phyloP scores from a whole-genome alignment of 1,140 invertebrate genomes.

The Drosophila pachea region DNA sequence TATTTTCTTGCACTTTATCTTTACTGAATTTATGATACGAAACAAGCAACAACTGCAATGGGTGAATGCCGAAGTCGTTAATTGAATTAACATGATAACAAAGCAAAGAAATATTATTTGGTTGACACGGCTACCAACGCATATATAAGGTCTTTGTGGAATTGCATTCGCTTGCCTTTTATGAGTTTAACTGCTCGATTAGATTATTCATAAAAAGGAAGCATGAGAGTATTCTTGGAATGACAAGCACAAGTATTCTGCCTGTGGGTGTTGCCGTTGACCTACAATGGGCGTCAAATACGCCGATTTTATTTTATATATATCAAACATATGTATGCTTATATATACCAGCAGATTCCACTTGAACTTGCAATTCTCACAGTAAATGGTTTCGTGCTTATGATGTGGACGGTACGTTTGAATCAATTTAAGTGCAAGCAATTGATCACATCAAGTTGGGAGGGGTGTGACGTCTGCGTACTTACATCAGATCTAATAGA shows the following conservation, averaged over 20 bases:
- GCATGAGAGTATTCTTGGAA: neutral
- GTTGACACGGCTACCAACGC: conserved; percentile 22
- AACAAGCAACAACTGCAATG: conserved; percentile 11
- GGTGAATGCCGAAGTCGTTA: conserved; percentile 24
- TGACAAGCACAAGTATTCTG: neutral
- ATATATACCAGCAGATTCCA: conserved; percentile 5
- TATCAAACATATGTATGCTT: neutral
- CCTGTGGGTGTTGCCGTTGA: conserved; percentile 4
- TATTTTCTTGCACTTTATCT: conserved; percentile 17
- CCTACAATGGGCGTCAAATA: conserved; percentile 1
- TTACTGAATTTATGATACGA: conserved; percentile 18
- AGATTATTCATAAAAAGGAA: conserved; percentile 31
- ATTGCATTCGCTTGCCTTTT: conserved; percentile 45
- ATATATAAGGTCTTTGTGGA: conserved; percentile 33
- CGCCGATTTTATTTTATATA: neutral
- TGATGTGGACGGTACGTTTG: conserved; percentile 48
- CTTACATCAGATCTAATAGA: no score
- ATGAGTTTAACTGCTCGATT: conserved; percentile 56
- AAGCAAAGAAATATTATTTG: conserved; percentile 38
- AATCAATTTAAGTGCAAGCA: conserved; percentile 57
- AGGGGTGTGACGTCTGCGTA: neutral
- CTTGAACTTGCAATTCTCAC: conserved; percentile 26
- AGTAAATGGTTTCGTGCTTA: conserved; percentile 7
- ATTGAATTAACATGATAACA: conserved; percentile 68
- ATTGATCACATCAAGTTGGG: conserved; percentile 33